Conservation (phyloP, 2,888 invertebrate genomes). For the Acheta domesticus region DNA sequence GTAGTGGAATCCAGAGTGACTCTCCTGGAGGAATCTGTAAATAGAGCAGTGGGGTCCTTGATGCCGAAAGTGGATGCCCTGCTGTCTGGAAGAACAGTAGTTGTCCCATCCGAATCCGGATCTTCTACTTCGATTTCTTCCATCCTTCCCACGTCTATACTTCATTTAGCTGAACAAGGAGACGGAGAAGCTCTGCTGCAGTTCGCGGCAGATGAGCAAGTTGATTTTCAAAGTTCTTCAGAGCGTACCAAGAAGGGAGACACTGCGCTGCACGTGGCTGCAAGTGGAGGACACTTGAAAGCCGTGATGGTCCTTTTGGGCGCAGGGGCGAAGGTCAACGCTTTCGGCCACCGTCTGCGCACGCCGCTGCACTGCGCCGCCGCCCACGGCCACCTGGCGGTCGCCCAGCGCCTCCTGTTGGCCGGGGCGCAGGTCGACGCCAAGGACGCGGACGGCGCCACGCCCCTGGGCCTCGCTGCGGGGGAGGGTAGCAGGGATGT, state of each 20-base stretch:
- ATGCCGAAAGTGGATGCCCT: no score
- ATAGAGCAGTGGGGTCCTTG: no score
- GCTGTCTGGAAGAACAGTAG: no score
- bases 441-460: background rate
- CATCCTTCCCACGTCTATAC: no score
- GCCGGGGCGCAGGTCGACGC: slow-evolving; percentile 11
- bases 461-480: background rate
- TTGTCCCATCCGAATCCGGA: no score
- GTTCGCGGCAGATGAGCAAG: no score
- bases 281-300: background rate
- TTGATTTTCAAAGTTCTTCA: no score
- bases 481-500: background rate
- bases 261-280: background rate
- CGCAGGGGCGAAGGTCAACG: background rate
- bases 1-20: no score
- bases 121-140: no score
- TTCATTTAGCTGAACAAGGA: no score
- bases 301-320: background rate
- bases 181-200: no score
- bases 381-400: background rate
- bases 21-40: no score
- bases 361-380: slow-evolving; percentile 22
- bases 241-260: background rate
- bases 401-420: background rate
- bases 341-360: background rate